Evolutionary conservation across 2,113 vertebrate genomes (phyloP).

Genomic region (Eudyptes chrysolophus): DNA sequence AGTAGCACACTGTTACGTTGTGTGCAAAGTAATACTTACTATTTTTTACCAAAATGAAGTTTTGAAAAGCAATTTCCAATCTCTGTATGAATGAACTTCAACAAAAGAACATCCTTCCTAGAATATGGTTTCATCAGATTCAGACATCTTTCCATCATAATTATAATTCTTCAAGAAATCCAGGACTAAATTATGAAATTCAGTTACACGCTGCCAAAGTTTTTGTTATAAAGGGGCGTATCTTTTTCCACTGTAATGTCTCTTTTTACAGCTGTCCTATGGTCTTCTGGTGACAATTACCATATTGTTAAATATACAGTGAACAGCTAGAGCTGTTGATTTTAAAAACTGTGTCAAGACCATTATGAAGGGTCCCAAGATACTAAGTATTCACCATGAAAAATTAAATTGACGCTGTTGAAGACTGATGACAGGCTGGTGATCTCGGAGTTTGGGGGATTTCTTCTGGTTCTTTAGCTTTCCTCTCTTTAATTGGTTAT

Average conservation of each 20-base stretch:
- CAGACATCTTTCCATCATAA: background rate
- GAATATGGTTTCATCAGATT: background rate
- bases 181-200: background rate
- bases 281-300: background rate
- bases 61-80: background rate
- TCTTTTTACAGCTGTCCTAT: background rate
- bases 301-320: background rate
- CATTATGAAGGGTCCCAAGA: background rate
- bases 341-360: constrained; percentile 34
- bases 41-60: background rate
- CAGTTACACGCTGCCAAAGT: background rate
- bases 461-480: constrained; percentile 9
- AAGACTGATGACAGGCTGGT: background rate
- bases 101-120: background rate
- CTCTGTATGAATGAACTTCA: background rate
- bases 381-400: background rate
- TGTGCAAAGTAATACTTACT: background rate
- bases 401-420: background rate
- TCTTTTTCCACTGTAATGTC: background rate
- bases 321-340: background rate
- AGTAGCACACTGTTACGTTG: background rate
- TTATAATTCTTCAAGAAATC: background rate
- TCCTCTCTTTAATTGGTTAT: constrained; percentile 51
- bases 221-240: background rate
- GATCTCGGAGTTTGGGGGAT: background rate